Evolutionary conservation across 2,888 invertebrate genomes (phyloP), one percentile per base, ranked within the genome.

Genomic region (Tolmerus cingulatus): DNA sequence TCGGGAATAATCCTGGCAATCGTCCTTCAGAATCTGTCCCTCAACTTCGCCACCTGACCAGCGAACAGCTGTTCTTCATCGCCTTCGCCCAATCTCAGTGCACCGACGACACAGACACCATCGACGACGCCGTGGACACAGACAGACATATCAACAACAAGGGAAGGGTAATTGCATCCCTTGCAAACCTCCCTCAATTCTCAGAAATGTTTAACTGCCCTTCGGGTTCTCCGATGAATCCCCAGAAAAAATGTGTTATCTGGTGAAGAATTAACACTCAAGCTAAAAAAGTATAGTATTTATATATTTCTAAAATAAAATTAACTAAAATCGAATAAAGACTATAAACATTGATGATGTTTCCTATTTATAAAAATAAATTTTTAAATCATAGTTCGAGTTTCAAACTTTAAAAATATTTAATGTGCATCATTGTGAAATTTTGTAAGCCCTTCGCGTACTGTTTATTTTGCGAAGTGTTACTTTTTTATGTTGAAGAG

Each of bases 21-120:
- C 66, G 30, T 2, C 12, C 27, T 5, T 5, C 27, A 12, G 84
- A 84, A 23, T 40, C 14, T 9, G 5, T 74, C 1, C 66, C 34
- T 12, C 19, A 37, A 1, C 9, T 66, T 9, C n/a, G 8, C 16
- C 27, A 40, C 30, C 23, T 14, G 9, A 84, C 19, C 16, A 84
- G 84, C 19, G 74, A 84, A 14, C 84, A 84, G 19, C 23, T 84
- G 37, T 84, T 84, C 37, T 84, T 84, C 74, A n/a, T 84, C 19
- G 19, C 66, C 1, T 84, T 55, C 51, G 84, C 84, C 34, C 84
- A 84, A 23, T 34, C 66, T 8, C 23, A 74, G 8, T 84, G 84
- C 30, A 37, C 84, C 16, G 30, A 30, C 66, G 66, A 84, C 19
- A 30, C 23, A 4, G 34, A 84, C 23, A 19, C 40, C 7, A n/a